Percentiles rank a stretch among this genome's conserved stretches.
These are phyloP conservation scores for Peromyscus maniculatus DNA, from an alignment of 2,113 vertebrate species.

Conservation along the genomic window DNA sequence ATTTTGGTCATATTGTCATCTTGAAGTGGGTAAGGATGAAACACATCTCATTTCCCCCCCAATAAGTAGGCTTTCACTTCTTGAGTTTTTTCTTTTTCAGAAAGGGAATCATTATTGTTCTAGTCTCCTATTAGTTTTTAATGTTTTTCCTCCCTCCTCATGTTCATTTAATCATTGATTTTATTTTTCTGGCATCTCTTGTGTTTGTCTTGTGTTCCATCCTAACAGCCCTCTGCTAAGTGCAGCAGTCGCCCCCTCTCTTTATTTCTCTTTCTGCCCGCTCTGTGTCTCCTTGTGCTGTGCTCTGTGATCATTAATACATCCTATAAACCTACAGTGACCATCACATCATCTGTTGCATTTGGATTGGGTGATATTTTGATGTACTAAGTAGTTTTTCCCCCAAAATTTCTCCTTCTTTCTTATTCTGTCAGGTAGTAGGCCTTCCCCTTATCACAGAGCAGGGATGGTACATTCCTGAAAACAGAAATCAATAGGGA, in stretches of 20 bases:
- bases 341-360: background rate
- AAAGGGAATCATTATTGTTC: background rate
- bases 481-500: background rate
- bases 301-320: background rate
- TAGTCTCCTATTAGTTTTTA: background rate
- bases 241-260: background rate
- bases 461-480: background rate
- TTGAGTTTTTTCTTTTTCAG: background rate
- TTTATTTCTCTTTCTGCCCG: background rate
- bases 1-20: background rate
- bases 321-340: background rate
- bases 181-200: background rate
- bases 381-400: background rate
- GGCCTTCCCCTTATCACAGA: background rate
- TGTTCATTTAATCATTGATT: background rate
- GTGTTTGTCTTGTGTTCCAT: background rate
- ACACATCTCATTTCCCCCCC: background rate
- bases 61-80: background rate
- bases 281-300: background rate
- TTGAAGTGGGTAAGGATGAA: background rate
- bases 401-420: background rate
- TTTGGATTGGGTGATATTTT: background rate
- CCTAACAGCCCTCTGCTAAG: background rate
- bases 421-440: background rate
- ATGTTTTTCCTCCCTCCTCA: background rate